Conservation (phyloP, 2,797 vertebrate species). For the Hydrocynus forskahlii region DNA sequence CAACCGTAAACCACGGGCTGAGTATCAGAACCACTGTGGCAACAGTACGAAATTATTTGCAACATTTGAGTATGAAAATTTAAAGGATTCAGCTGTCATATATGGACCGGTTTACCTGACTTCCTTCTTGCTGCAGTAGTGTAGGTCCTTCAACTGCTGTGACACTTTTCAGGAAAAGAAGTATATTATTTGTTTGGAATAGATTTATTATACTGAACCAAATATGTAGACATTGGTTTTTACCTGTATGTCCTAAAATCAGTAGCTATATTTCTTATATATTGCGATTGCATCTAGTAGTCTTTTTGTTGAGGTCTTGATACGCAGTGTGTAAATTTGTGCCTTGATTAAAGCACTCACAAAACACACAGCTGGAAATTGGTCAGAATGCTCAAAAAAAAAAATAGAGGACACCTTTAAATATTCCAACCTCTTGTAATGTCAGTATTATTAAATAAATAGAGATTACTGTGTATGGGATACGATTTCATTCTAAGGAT, state of each 20-base stretch:
- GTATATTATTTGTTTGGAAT: background rate
- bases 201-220: background rate
- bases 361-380: background rate
- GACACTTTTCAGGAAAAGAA: background rate
- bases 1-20: too few relatives aligned
- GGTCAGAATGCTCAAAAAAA: background rate
- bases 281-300: background rate
- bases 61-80: too few relatives aligned
- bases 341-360: background rate
- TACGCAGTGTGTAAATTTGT: background rate
- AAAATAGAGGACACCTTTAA: too few relatives aligned
- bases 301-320: background rate
- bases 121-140: too few relatives aligned
- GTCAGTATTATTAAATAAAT: background rate
- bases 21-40: too few relatives aligned
- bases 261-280: background rate
- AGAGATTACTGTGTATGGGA: background rate
- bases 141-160: too few relatives aligned
- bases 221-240: background rate
- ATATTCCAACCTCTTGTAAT: background rate
- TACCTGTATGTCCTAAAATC: background rate
- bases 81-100: too few relatives aligned
- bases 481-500: too few relatives aligned
- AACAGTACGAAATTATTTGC: too few relatives aligned
- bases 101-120: too few relatives aligned